Percentiles rank a stretch among this genome's conserved stretches.
phyloP scores from a whole-genome alignment of 2,797 vertebrate genomes.

The Paedocypris micromegethes region DNA sequence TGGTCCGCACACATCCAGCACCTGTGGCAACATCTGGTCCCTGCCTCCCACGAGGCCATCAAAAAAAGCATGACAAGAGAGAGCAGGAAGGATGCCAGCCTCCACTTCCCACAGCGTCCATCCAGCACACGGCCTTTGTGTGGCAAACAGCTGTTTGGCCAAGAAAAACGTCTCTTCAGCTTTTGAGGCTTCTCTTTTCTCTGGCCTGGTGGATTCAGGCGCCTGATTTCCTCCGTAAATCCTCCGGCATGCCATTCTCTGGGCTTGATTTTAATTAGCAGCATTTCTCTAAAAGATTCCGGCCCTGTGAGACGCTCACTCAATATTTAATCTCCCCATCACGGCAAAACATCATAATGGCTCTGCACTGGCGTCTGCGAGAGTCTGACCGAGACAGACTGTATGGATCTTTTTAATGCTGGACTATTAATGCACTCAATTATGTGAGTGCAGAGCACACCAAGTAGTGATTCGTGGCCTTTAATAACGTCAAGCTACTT shows the following conservation, averaged over 20 bases:
- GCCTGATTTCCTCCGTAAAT: not conserved
- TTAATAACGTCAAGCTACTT: too few relatives aligned
- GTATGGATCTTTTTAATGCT: constrained; percentile 11
- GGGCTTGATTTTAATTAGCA: constrained; percentile 7
- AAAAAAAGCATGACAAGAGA: constrained; percentile 6
- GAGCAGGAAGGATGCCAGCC: constrained; percentile 6
- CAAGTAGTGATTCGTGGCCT: too few relatives aligned
- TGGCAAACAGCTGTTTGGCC: constrained; percentile 12
- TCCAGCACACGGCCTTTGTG: not conserved
- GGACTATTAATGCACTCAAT: constrained; percentile 7
- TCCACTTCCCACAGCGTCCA: constrained; percentile 1
- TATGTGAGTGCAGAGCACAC: not conserved
- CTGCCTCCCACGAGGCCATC: constrained; percentile 1
- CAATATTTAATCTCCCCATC: constrained; percentile 5
- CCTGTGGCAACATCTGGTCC: constrained; percentile 24
- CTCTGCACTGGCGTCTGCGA: not conserved
- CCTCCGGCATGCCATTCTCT: not conserved
- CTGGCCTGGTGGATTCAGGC: not conserved
- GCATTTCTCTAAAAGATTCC: constrained; percentile 5
- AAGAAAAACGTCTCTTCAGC: constrained; percentile 5
- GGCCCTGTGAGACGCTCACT: not conserved
- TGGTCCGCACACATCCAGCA: constrained; percentile 4
- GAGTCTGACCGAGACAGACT: not conserved
- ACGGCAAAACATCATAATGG: constrained; percentile 13
- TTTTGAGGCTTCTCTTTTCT: constrained; percentile 10